Conservation (phyloP, 2,888 invertebrate species). For the Zhengitettix transpicula region DNA sequence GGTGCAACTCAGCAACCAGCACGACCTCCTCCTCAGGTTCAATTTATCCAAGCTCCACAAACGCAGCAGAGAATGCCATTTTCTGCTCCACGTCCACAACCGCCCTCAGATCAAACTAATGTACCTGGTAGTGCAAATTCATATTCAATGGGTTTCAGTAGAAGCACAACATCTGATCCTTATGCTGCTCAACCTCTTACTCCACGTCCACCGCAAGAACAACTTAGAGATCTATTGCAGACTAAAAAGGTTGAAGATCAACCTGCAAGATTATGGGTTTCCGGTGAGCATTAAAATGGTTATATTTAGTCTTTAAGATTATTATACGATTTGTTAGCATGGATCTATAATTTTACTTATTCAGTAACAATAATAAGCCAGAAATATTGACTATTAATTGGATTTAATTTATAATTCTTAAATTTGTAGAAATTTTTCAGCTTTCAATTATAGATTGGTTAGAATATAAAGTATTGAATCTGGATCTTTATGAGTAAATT, state of each 20-base stretch:
- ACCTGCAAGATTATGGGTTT: constrained; percentile 11
- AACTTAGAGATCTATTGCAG: constrained; percentile 65
- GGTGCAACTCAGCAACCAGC: not conserved
- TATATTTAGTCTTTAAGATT: not conserved
- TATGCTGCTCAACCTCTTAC: constrained; percentile 1
- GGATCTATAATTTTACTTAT: no score
- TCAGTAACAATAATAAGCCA: no score
- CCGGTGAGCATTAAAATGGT: constrained; percentile 6
- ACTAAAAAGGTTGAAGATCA: constrained; percentile 37
- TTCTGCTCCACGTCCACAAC: not conserved
- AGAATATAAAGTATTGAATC: no score
- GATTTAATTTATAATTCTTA: no score
- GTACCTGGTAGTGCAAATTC: not conserved
- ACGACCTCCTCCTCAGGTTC: not conserved
- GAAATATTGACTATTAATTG: no score
- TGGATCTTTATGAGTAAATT: no score
- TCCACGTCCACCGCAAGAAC: constrained; percentile 21
- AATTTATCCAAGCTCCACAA: not conserved
- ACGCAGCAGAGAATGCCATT: not conserved
- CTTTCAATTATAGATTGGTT: no score
- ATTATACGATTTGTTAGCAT: no score
- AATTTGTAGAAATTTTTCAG: no score
- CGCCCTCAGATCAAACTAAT: not conserved
- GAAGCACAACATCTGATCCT: constrained; percentile 9
- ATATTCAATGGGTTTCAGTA: not conserved